These are phyloP conservation scores for Takifugu rubripes DNA, from an alignment of 2,797 vertebrate species.

Conservation along the genomic window DNA sequence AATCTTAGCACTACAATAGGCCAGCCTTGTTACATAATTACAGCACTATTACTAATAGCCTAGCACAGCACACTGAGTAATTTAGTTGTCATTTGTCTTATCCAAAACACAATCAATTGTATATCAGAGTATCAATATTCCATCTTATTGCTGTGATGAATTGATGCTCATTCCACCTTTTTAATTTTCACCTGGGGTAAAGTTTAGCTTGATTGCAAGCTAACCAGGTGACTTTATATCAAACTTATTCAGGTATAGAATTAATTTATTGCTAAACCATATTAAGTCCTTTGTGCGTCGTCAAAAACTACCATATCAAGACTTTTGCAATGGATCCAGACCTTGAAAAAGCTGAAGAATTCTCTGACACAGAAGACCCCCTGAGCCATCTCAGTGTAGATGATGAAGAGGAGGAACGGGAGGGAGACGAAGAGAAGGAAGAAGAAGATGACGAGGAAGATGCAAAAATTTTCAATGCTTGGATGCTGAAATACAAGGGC, in stretches of 20 bases:
- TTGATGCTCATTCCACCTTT: neutral
- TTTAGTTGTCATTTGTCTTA: no score
- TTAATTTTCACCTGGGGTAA: neutral
- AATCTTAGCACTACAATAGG: no score
- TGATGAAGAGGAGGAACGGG: constrained; percentile 21
- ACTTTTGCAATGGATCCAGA: constrained; percentile 39
- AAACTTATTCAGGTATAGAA: neutral
- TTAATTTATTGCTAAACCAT: no score
- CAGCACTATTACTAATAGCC: no score
- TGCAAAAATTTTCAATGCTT: constrained; percentile 82
- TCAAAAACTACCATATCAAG: neutral
- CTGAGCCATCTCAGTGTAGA: neutral
- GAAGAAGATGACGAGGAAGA: constrained; percentile 86
- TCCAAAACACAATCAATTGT: no score
- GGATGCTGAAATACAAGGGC: constrained; percentile 84
- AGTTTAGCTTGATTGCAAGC: neutral
- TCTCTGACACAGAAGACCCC: constrained; percentile 23
- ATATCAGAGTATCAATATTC: no score
- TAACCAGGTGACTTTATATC: neutral
- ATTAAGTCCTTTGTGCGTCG: no score
- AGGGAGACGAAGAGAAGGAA: constrained; percentile 40
- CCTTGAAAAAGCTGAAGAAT: constrained; percentile 38
- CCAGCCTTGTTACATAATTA: no score
- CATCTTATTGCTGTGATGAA: no score
- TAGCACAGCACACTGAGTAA: no score